Conservation (phyloP, 2,797 vertebrate genomes). For the Loris lydekkerianus region DNA sequence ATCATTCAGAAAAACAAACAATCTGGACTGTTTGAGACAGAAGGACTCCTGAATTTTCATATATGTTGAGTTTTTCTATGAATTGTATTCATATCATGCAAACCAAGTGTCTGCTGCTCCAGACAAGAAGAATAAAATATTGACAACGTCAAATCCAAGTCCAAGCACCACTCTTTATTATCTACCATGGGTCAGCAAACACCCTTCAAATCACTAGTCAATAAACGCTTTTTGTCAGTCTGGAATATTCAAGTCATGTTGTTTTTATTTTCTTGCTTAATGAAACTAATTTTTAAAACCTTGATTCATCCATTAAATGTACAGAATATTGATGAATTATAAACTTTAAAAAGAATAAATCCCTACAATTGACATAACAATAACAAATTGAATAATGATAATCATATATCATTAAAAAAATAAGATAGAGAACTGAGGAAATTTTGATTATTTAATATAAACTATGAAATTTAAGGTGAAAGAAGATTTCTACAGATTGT, state of each 20-base stretch:
- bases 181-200: conserved; percentile 81
- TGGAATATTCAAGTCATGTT: conserved; percentile 82
- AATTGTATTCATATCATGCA: conserved; percentile 55
- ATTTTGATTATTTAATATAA: conserved; percentile 46
- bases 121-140: conserved; percentile 73
- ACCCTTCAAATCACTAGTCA: conserved; percentile 82
- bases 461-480: conserved; percentile 42
- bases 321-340: conserved; percentile 21
- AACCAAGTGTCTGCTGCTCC: conserved; percentile 54
- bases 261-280: conserved; percentile 84
- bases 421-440: conserved; percentile 25
- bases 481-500: background rate
- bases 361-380: background rate
- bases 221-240: conserved; percentile 90
- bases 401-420: conserved; percentile 30
- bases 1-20: conserved; percentile 79
- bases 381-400: conserved; percentile 12
- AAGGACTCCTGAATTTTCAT: conserved; percentile 80
- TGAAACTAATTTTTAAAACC: conserved; percentile 85
- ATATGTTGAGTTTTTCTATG: conserved; percentile 59
- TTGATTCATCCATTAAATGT: conserved; percentile 21
- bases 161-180: conserved; percentile 74
- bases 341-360: conserved; percentile 41
- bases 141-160: conserved; percentile 65
- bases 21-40: conserved; percentile 75